Conservation (phyloP, 2,113 vertebrate species). For the Chionomys nivalis region DNA sequence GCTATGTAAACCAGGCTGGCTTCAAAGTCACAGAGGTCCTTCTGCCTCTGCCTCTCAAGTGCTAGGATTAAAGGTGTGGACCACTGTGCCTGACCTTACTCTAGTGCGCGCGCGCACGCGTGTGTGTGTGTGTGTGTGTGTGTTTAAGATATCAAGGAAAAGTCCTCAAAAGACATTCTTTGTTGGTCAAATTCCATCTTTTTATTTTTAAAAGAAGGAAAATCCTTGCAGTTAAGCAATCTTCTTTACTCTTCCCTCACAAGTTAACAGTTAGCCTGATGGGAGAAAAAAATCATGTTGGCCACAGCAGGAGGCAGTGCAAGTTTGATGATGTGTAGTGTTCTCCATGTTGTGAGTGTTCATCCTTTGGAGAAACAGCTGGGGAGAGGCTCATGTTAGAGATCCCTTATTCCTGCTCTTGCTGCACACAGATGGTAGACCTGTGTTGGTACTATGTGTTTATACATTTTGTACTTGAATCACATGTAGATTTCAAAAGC, state of each 20-base stretch:
- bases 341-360: background rate
- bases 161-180: background rate
- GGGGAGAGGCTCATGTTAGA: background rate
- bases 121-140: background rate
- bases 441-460: background rate
- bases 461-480: constrained; percentile 34
- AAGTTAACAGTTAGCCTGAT: background rate
- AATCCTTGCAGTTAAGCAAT: background rate
- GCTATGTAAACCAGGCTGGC: background rate
- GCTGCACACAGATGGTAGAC: background rate
- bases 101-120: too few species aligned
- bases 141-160: background rate
- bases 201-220: constrained; percentile 8
- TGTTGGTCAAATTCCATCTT: background rate
- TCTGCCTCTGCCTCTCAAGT: background rate
- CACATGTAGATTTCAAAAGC: background rate
- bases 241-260: background rate
- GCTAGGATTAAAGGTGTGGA: background rate
- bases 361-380: background rate
- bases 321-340: background rate
- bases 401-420: background rate
- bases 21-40: background rate
- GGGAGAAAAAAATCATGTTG: background rate
- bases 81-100: background rate
- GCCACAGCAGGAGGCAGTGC: background rate